Evolutionary conservation across 2,797 vertebrate species (phyloP), one percentile per base, ranked within the genome.

Genomic region (Malacoraja senta): DNA sequence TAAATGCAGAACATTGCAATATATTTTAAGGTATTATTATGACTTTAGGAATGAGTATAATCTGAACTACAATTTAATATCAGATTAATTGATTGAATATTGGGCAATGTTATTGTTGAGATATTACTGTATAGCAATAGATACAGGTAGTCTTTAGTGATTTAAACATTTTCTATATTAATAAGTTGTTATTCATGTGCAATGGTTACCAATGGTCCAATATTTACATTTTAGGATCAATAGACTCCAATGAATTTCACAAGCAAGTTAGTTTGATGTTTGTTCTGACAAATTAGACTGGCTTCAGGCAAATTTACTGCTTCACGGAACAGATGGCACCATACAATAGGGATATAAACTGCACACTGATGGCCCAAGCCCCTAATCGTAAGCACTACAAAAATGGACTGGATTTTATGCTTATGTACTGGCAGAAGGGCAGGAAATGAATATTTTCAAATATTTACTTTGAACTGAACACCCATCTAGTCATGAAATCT

Each of bases 371-470:
- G 21, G 17, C 61, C n/a, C 84, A 88, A 88, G 63, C n/a, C 61
- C 38, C 17, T 8, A 68, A 65, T 17, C n/a, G 19, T 68, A 65
- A 91, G 44, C 72, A 91, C 53, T 26, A 91, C 90, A 53, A 72
- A 91, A 91, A 74, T 91, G 68, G 71, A 72, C 72, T 44, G 71
- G 3, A 44, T 72, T 91, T 15, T 91, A 74, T 65, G 65, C 2
- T 91, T 74, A 91, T 53, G 38, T 91, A 91, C 90, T 91, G 38
- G 90, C 90, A 91, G 90, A 74, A 35, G 24, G 32, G 71, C 35
- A 91, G 90, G 90, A 92, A 92, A 53, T 92, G 38, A 71, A 92
- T 92, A 92, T 92, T 92, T 92, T 76, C 29, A 58, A 92, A 92
- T 74, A 71, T 92, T 76, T 92, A 76, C 71, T 92, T 72, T 68